Evolutionary conservation across 1,140 invertebrate species (phyloP), one percentile per base, ranked within the genome.

Genomic region (Drosophila erecta): DNA sequence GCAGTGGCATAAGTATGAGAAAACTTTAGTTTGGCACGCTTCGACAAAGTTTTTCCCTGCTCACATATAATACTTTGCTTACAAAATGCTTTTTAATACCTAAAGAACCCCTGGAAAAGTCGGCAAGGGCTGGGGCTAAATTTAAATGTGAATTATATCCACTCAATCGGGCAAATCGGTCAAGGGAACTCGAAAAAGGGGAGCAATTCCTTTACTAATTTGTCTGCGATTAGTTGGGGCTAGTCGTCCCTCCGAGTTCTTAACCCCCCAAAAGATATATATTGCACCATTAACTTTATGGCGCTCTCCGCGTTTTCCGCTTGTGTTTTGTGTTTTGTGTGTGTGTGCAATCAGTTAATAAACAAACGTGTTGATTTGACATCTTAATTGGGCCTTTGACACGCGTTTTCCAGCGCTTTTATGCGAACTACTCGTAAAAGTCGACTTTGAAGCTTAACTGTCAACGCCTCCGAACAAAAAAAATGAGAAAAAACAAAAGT

Each of bases 331-430:
- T 65, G 47, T 55, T 40, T 0, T 74, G 55, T 58, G 61, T 57
- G 67, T 69, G 70, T 76, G 64, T 46, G 72, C 69, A 81, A 85
- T 81, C 81, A 81, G 78, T 83, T 87, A 81, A 87, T 87, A 89
- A 87, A 76, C 79, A 79, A 78, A 81, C 54, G 66, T 72, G 61
- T 89, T 89, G 76, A 89, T 89, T 84, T 89, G 84, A 89, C 84
- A 84, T 80, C 79, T 89, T 89, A 89, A 89, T 89, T 89, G 84
- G 60, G 67, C 71, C 76, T 83, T 55, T 79, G 83, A 73, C 79
- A 79, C 65, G 75, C 44, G 66, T 69, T 70, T 44, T 70, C 40
- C 46, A 33, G 30, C 35, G 62, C 40, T 15, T 65, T 60, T 27
- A 33, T 30, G 33, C 35, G 11, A 58, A 66, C 59, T 40, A 64